Percentiles rank a stretch among this genome's conserved stretches.
Conservation (phyloP, 1,140 invertebrate species). For the Macrobrachium rosenbergii region DNA sequence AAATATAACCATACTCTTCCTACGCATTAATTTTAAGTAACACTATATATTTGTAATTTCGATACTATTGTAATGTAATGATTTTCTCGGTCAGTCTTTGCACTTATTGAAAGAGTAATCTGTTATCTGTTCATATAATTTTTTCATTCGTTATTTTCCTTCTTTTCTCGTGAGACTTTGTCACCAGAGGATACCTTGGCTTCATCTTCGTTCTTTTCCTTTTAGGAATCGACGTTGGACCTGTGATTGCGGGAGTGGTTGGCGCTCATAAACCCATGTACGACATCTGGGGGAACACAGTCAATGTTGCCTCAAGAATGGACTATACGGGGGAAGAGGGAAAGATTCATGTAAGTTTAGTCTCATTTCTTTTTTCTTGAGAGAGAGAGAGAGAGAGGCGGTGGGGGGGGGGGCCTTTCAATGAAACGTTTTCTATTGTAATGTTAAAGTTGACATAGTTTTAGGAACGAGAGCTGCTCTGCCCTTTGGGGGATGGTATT, state of each 20-base stretch:
- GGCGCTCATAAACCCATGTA: conserved; percentile 89
- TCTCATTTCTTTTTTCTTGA: not conserved
- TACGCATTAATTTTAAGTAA: too few relatives aligned
- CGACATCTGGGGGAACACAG: conserved; percentile 86
- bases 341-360: conserved; percentile 80
- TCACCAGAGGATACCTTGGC: too few relatives aligned
- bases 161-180: too few relatives aligned
- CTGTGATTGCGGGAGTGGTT: conserved; percentile 91
- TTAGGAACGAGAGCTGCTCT: too few relatives aligned
- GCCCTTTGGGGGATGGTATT: not conserved
- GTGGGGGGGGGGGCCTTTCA: too few relatives aligned
- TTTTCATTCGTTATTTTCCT: too few relatives aligned
- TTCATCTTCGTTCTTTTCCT: not conserved
- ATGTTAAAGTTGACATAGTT: too few relatives aligned
- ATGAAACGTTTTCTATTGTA: too few relatives aligned
- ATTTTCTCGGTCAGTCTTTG: not conserved
- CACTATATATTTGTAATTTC: too few relatives aligned
- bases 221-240: conserved; percentile 79
- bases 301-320: conserved; percentile 95
- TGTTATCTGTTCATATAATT: too few relatives aligned
- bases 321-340: conserved; percentile 85
- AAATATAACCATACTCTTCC: too few relatives aligned
- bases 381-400: not conserved
- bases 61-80: not conserved
- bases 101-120: too few relatives aligned